These are phyloP conservation scores for Drosophila pectinifera DNA, from an alignment of 1,140 invertebrate genomes.

Conservation along the genomic window DNA sequence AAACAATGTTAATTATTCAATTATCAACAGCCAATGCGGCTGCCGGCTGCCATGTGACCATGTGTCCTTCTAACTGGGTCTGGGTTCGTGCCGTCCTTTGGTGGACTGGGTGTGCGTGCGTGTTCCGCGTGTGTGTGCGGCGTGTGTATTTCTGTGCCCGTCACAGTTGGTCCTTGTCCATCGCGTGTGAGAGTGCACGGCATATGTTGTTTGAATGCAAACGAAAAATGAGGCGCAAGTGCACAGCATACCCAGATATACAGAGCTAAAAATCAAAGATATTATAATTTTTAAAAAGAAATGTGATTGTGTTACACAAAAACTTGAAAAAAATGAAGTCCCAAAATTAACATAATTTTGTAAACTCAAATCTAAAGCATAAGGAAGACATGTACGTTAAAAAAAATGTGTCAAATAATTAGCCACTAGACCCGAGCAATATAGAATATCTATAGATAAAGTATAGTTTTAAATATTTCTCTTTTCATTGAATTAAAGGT, in stretches of 20 bases:
- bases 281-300: neutral
- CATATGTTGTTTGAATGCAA: constrained; percentile 77
- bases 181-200: constrained; percentile 62
- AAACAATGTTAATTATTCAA: constrained; percentile 84
- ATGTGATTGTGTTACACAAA: no score
- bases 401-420: no score
- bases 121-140: constrained; percentile 8
- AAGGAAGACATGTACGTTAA: no score
- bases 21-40: constrained; percentile 76
- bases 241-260: constrained; percentile 34
- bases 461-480: no score
- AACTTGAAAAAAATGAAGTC: no score
- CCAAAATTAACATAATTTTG: no score
- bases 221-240: constrained; percentile 62
- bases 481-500: no score
- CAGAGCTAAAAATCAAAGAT: neutral
- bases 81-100: constrained; percentile 4
- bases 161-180: constrained; percentile 60
- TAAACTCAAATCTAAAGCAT: no score
- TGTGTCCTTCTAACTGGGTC: constrained; percentile 56
- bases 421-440: no score
- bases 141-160: constrained; percentile 25
- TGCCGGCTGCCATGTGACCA: constrained; percentile 42
- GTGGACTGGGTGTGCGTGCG: constrained; percentile 8
- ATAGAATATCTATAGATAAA: no score